These are phyloP conservation scores for Hyla sarda DNA, from an alignment of 2,113 vertebrate species.

Conservation along the genomic window DNA sequence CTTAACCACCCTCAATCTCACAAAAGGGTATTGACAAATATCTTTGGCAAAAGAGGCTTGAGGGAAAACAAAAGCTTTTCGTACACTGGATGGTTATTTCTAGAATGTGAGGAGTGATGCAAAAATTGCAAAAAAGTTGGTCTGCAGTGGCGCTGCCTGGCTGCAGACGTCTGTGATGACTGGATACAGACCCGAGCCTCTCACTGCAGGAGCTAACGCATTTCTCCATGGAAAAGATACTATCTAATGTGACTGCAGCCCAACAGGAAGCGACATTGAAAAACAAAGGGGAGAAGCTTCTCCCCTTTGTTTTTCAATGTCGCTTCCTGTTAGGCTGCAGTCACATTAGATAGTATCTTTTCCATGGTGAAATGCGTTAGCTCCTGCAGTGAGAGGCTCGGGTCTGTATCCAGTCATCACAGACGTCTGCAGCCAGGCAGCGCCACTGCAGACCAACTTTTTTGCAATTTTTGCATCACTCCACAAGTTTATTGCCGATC, in stretches of 20 bases:
- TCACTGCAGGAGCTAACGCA: neutral
- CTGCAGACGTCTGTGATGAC: neutral
- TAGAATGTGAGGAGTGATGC: too few species aligned
- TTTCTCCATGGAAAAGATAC: neutral
- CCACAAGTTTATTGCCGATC: too few species aligned
- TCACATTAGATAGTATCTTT: neutral
- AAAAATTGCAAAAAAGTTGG: too few species aligned
- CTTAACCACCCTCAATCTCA: too few species aligned
- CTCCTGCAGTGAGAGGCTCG: neutral
- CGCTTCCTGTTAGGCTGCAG: neutral
- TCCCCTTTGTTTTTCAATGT: neutral
- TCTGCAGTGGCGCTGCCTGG: too few species aligned
- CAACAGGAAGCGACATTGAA: neutral
- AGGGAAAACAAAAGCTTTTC: too few species aligned
- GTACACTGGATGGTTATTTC: too few species aligned
- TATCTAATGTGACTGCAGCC: neutral
- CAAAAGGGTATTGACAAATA: too few species aligned
- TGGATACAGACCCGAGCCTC: neutral
- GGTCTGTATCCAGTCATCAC: neutral
- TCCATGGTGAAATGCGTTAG: neutral
- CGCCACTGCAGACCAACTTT: too few species aligned
- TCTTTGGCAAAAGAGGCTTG: too few species aligned
- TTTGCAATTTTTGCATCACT: too few species aligned
- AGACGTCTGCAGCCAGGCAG: constrained; percentile 1
- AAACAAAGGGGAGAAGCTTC: neutral